phyloP scores from a whole-genome alignment of 1,140 invertebrate species.

The Temnothorax curvispinosus region DNA sequence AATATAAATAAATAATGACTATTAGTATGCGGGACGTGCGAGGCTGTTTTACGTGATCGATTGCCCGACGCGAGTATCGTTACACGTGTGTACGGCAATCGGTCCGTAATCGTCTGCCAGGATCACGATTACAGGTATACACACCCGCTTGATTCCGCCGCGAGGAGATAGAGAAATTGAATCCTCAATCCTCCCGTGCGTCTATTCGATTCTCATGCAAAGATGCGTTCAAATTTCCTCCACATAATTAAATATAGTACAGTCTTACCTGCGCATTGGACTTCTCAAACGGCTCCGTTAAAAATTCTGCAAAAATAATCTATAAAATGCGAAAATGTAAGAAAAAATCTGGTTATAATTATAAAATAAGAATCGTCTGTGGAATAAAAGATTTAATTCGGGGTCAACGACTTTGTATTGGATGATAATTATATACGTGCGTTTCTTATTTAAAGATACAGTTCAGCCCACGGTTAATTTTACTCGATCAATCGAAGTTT shows the following conservation, averaged over 20 bases:
- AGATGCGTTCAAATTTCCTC: not conserved
- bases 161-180: not conserved
- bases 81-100: conserved; percentile 70
- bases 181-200: not conserved
- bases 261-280: not conserved
- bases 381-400: not conserved
- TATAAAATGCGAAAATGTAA: not conserved
- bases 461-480: not conserved
- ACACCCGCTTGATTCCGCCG: conserved; percentile 29
- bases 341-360: not conserved
- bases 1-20: conserved; percentile 83
- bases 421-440: not conserved
- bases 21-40: conserved; percentile 78
- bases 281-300: not conserved
- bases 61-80: conserved; percentile 68
- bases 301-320: not conserved
- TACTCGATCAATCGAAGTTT: not conserved
- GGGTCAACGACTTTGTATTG: not conserved
- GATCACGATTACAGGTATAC: conserved; percentile 67
- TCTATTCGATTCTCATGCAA: not conserved
- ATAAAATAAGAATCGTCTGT: not conserved
- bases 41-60: conserved; percentile 80
- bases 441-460: not conserved
- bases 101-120: conserved; percentile 68
- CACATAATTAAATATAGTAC: conserved; percentile 3